Evolutionary conservation across 2,888 invertebrate species (phyloP), one percentile per base, ranked within the genome.

Genomic region (Perizoma affinitatum): DNA sequence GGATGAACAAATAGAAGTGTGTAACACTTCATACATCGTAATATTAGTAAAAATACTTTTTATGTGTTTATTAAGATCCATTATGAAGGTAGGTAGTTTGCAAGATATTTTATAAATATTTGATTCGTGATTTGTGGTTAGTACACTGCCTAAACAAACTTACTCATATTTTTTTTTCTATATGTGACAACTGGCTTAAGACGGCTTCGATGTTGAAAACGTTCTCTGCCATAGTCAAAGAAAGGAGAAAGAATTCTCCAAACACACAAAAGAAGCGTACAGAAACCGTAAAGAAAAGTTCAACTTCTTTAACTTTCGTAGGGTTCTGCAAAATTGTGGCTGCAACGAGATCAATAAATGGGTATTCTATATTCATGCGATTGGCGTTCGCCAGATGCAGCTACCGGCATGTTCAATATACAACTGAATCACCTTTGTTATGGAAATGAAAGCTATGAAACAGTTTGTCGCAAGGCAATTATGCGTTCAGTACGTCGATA

Each of bases 321-420:
- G 6, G 7, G 40, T 51, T 55, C 43, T 22, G 42, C 46, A 47
- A 48, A 51, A 60, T 44, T 43, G 65, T 66, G 65, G 67, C 70
- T 62, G 66, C 71, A 72, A 68, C 64, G 60, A 72, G 78, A 84
- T 86, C 84, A 75, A 86, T 87, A 83, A 22, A 73, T 76, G 69
- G 64, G 63, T 76, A 78, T 83, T 75, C 71, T 71, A 79, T 86
- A 87, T 86, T 86, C 83, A 86, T 84, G 80, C 80, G 72, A 65
- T 71, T 63, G 71, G 66, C 68, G 69, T 57, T 62, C 57, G 63
- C 54, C 58, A 63, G 63, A 57, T 73, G 69, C 76, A 70, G 63
- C 68, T 61, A 63, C 63, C 58, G 53, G 69, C 70, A 22, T 22
- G 3, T 22, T 22, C 22, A 22, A 22, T 3, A 22, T 22, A 22